These are phyloP conservation scores for Scaptomyza reducta DNA, from an alignment of 2,888 invertebrate species.

Conservation along the genomic window DNA sequence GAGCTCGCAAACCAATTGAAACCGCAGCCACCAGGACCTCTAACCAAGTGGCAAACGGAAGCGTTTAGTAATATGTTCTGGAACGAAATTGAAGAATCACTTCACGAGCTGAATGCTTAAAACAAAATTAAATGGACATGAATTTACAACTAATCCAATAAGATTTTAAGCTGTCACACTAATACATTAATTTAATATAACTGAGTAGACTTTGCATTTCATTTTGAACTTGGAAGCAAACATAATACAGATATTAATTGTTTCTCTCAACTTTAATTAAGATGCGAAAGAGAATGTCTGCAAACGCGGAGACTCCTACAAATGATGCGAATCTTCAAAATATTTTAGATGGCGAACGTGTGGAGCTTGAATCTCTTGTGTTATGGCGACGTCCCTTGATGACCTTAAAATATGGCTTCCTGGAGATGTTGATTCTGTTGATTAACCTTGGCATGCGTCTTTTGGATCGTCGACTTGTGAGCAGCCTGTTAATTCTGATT, in stretches of 20 bases:
- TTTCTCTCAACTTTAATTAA: constrained; percentile 5
- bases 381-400: constrained; percentile 92
- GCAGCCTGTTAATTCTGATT: constrained; percentile 67
- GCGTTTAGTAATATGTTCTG: background rate
- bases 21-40: constrained; percentile 49
- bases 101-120: background rate
- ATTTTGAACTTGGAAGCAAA: background rate
- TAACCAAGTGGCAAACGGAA: constrained; percentile 42
- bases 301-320: background rate
- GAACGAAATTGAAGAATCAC: background rate
- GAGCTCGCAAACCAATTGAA: constrained; percentile 15
- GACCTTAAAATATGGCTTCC: constrained; percentile 91
- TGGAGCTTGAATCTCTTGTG: constrained; percentile 88
- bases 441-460: constrained; percentile 85
- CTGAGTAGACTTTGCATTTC: background rate
- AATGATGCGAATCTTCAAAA: constrained; percentile 4
- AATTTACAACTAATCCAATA: no score
- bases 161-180: no score
- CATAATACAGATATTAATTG: no score
- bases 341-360: constrained; percentile 82
- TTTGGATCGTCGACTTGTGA: constrained; percentile 75
- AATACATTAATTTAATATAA: background rate
- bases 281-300: constrained; percentile 47
- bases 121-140: no score
- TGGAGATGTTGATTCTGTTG: constrained; percentile 88